Conservation (phyloP, 2,888 invertebrate genomes). For the Hirtodrosophila histrioides region DNA sequence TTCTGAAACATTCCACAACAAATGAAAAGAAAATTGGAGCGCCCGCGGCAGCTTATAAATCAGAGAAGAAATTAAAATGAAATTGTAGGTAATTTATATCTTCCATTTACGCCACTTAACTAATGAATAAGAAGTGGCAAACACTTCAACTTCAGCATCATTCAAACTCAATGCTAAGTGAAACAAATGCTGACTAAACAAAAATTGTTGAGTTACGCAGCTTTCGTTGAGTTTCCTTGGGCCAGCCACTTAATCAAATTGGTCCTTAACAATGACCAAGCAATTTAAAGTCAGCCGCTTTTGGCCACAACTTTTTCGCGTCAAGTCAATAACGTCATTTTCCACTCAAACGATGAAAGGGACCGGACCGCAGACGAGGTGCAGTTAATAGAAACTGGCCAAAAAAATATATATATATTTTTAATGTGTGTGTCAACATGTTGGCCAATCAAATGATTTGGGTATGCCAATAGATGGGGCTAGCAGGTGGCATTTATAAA, state of each 20-base stretch:
- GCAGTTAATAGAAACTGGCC: background rate
- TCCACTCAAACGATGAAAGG: constrained; percentile 78
- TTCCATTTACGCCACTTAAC: background rate
- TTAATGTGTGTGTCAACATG: constrained; percentile 66
- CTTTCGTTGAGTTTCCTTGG: constrained; percentile 14
- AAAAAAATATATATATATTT: constrained; percentile 55
- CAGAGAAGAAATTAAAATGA: background rate
- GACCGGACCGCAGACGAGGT: constrained; percentile 34
- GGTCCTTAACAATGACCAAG: constrained; percentile 24
- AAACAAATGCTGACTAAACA: constrained; percentile 17
- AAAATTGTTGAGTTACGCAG: constrained; percentile 9
- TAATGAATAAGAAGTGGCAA: constrained; percentile 5
- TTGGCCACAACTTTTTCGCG: constrained; percentile 33
- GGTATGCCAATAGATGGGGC: constrained; percentile 37
- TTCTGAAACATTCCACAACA: too few species aligned
- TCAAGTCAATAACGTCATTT: constrained; percentile 73
- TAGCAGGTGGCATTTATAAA: constrained; percentile 28
- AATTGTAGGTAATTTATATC: constrained; percentile 1
- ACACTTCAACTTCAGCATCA: constrained; percentile 9
- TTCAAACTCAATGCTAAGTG: background rate
- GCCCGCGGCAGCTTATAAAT: too few species aligned
- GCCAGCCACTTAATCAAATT: constrained; percentile 46
- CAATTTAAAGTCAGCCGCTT: constrained; percentile 33
- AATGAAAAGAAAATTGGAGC: too few species aligned
- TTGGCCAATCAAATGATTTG: constrained; percentile 54